phyloP scores from a whole-genome alignment of 2,113 vertebrate species.

The Brachionichthys hirsutus region DNA sequence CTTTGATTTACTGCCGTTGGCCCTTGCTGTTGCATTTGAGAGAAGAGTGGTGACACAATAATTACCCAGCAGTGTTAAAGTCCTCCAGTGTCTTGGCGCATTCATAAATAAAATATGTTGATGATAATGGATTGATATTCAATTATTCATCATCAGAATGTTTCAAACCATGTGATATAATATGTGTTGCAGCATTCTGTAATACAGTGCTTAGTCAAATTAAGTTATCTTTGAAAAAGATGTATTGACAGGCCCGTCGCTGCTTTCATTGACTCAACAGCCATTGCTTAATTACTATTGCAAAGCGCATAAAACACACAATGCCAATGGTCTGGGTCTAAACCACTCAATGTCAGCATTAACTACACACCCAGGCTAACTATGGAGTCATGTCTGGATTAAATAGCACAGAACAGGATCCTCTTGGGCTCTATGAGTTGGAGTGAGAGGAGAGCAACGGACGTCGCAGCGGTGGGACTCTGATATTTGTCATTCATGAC shows the following conservation, averaged over 20 bases:
- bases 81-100: conserved; percentile 74
- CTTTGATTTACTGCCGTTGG: conserved; percentile 71
- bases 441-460: conserved; percentile 12
- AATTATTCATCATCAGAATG: conserved; percentile 80
- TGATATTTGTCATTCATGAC: conserved; percentile 62
- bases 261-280: conserved; percentile 68
- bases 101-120: conserved; percentile 80
- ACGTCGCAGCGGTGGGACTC: conserved; percentile 23
- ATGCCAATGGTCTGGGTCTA: conserved; percentile 59
- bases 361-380: conserved; percentile 47
- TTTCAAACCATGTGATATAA: conserved; percentile 76
- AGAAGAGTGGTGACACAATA: conserved; percentile 73
- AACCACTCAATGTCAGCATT: conserved; percentile 66
- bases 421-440: conserved; percentile 16
- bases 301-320: conserved; percentile 67
- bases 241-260: conserved; percentile 68
- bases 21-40: conserved; percentile 65
- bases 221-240: conserved; percentile 78
- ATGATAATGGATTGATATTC: conserved; percentile 81
- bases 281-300: conserved; percentile 69
- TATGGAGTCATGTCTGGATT: conserved; percentile 15
- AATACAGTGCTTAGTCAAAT: conserved; percentile 79
- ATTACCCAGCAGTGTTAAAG: conserved; percentile 71
- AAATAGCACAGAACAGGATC: conserved; percentile 28
- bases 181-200: conserved; percentile 69